These are phyloP conservation scores for Palythoa grandis DNA, from an alignment of 92 coral and sea anemone species.

Conservation along the genomic window DNA sequence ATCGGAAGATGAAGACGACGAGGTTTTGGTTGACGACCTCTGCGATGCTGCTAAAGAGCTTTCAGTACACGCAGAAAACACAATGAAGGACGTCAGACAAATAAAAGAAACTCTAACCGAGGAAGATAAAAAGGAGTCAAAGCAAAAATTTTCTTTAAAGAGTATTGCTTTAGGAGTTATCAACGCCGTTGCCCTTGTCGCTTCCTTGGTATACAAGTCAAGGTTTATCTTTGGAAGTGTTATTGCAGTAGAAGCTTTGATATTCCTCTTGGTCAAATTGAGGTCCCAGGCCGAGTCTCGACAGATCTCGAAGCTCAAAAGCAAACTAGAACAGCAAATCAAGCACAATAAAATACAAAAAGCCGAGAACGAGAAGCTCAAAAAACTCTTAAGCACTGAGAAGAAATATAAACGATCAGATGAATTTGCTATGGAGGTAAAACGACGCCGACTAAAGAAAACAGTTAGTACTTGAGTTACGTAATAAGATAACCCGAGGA, in stretches of 20 bases:
- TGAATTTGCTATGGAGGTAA: slow-evolving; percentile 72
- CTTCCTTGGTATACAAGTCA: slow-evolving; percentile 62
- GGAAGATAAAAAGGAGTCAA: slow-evolving; percentile 39
- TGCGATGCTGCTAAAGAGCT: slow-evolving; percentile 75
- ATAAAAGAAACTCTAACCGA: slow-evolving; percentile 40
- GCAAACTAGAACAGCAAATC: slow-evolving; percentile 61
- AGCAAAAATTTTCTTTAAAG: slow-evolving; percentile 49
- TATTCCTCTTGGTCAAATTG: slow-evolving; percentile 40
- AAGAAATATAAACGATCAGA: slow-evolving; percentile 77
- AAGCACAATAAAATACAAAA: slow-evolving; percentile 66
- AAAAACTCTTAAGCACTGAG: slow-evolving; percentile 74
- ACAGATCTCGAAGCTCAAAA: slow-evolving; percentile 48
- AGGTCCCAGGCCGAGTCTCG: slow-evolving; percentile 25
- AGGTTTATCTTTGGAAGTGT: slow-evolving; percentile 58
- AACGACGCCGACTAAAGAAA: slow-evolving; percentile 54
- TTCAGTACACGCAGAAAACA: slow-evolving; percentile 56
- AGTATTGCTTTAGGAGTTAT: slow-evolving; percentile 46
- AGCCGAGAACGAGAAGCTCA: slow-evolving; percentile 70
- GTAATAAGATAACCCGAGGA: background rate
- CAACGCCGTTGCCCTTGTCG: slow-evolving; percentile 55
- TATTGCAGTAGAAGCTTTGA: slow-evolving; percentile 61
- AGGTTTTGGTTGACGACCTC: slow-evolving; percentile 64
- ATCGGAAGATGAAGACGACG: slow-evolving; percentile 62
- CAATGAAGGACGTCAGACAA: slow-evolving; percentile 34
- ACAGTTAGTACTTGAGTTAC: background rate